Evolutionary conservation across 2,797 vertebrate genomes (phyloP).

Genomic region (Sebastes taczanowskii): DNA sequence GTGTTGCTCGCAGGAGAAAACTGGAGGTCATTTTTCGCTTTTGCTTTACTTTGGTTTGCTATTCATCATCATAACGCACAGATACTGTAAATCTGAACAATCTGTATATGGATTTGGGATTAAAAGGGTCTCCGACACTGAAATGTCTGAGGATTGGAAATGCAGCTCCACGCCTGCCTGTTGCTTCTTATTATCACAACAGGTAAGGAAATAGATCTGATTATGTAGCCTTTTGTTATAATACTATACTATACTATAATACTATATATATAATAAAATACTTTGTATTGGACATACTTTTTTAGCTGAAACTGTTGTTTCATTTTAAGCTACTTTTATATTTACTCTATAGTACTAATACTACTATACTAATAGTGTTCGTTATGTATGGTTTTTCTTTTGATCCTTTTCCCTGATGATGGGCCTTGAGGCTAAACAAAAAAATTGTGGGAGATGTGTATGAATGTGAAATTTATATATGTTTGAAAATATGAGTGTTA

Average conservation of each 20-base stretch:
- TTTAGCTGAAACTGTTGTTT: not conserved
- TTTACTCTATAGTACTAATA: not conserved
- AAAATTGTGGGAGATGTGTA: too few species aligned
- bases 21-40: not conserved
- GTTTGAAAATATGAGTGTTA: too few species aligned
- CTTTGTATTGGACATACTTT: not conserved
- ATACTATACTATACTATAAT: too few species aligned
- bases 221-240: not conserved
- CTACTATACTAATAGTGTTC: too few species aligned
- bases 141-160: conserved; percentile 81
- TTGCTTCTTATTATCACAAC: conserved; percentile 73
- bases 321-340: not conserved
- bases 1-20: conserved; percentile 25
- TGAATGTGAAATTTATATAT: too few species aligned
- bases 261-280: too few species aligned
- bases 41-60: not conserved
- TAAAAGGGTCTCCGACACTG: conserved; percentile 46
- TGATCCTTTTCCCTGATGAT: too few species aligned
- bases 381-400: too few species aligned
- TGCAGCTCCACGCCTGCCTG: conserved; percentile 75
- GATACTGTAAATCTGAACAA: not conserved
- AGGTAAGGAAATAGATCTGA: conserved; percentile 64
- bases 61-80: not conserved
- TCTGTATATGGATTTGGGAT: conserved; percentile 67
- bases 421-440: too few species aligned